A percentile compares a stretch with the other conserved stretches of the same genome.
Evolutionary conservation across 2,888 invertebrate species (phyloP).

Genomic region (Thumatha senex): DNA sequence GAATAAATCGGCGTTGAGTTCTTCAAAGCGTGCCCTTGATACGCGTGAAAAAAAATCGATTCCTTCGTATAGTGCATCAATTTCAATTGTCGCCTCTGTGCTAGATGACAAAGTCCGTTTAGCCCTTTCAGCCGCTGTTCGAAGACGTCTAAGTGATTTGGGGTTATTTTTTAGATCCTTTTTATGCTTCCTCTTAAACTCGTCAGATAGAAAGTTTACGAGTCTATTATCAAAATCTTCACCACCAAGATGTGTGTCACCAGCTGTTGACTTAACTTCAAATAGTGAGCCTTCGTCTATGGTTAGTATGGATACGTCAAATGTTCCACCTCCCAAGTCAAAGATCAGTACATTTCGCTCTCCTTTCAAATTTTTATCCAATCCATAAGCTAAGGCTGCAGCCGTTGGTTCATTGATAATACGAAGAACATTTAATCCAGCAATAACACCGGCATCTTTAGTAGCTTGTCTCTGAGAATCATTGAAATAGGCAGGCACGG

Average conservation of each 20-base stretch:
- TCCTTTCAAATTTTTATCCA: slow-evolving; percentile 85
- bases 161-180: slow-evolving; percentile 87
- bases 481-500: slow-evolving; percentile 91
- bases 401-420: slow-evolving; percentile 93
- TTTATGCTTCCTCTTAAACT: slow-evolving; percentile 88
- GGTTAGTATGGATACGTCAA: slow-evolving; percentile 92
- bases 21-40: slow-evolving; percentile 89
- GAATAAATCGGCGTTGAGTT: slow-evolving; percentile 88
- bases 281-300: slow-evolving; percentile 91
- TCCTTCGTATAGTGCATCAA: slow-evolving; percentile 89
- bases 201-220: slow-evolving; percentile 86
- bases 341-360: slow-evolving; percentile 86
- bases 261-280: slow-evolving; percentile 92
- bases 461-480: slow-evolving; percentile 90
- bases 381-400: slow-evolving; percentile 88
- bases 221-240: slow-evolving; percentile 87
- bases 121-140: slow-evolving; percentile 90
- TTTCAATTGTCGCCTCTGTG: slow-evolving; percentile 89
- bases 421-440: slow-evolving; percentile 90
- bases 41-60: slow-evolving; percentile 87
- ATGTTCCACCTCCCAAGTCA: slow-evolving; percentile 87
- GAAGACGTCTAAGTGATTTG: slow-evolving; percentile 86
- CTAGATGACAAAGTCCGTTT: slow-evolving; percentile 90
- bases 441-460: slow-evolving; percentile 90
- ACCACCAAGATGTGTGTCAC: slow-evolving; percentile 93